Base-by-base conservation (phyloP, 2,113 vertebrate species). In the Psittacus erithacus region DNA sequence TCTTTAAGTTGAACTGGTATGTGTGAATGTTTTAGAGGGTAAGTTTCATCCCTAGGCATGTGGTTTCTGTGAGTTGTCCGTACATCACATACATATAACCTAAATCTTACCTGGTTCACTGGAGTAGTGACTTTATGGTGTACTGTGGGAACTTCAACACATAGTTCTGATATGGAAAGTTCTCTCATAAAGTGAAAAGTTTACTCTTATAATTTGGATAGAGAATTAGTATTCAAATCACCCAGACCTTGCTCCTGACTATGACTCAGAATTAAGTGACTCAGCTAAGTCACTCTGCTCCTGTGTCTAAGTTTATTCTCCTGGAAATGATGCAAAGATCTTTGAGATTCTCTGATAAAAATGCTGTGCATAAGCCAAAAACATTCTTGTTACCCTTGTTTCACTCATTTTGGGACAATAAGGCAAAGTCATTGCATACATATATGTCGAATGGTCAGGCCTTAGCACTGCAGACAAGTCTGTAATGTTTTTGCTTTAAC, bases 251-350 rank as follows among this genome's bases (percentile, higher is more conserved):
- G 38, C 63, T 92, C 73, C 76, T 88, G 76, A 43, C 69, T 84
- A 14, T 96, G 88, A 93, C 73, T 95, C 85, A 93, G 23, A 83
- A 38, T 76, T 64, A 64, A 95, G 44, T 88, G 80, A 90, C 82
- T 93, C 76, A 90, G 88, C 80, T 53, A 63, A 94, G 59, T 85
- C 78, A 57, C 33, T 82, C 64, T 28, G 43, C 63, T 74, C 22
- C 71, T 67, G 31, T 92, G 43, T 49, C 57, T 88, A 44, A 89
- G 62, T 63, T 82, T 93, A 28, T 75, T 90, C 41, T 90, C 39
- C 82, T 92, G 88, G 63, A 82, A 86, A 93, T 53, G 33, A 74
- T 65, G 47, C 67, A 82, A 64, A 86, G 57, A 64, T 79, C 41
- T 90, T 95, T 38, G n/a, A n/a, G 11, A 63, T 80, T 82, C 41